Evolutionary conservation across 2,797 vertebrate genomes (phyloP), one percentile per base, ranked within the genome.

Genomic region (Nannoperca australis): DNA sequence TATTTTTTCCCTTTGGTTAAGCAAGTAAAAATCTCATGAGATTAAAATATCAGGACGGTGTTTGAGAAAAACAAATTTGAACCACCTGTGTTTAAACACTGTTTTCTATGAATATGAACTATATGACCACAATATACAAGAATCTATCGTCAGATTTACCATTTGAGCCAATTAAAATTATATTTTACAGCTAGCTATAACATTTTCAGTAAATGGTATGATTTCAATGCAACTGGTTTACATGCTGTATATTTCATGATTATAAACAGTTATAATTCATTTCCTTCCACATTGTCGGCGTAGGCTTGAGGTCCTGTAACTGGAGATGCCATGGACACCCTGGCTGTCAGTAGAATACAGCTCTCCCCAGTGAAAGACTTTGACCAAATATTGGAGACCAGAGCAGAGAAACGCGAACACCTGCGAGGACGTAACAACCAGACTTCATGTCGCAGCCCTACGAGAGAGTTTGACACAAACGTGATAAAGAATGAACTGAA

Each of bases 401-500:
- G 95, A 80, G 94, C 94, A 2, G 85, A 90, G 79, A 94, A 88
- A 82, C 93, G 88, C 20, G 90, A 94, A 82, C 75, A 85, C 76
- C 88, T 95, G 22, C 82, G 94, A 69, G 92, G 94, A 70, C 92
- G 95, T 1, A 94, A 95, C 90, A 96, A 96, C 30, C 75, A 83
- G 18, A 96, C 95, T 14, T 93, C 83, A 5, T 96, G 95, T 50
- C 91, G 95, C 32, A 96, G 94, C 84, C 95, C 91, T 0, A 86
- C 91, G 0, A 90, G 92, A 80, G 91, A 91, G 13, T 14, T 89
- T 22, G 80, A 94, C 73, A 82, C 91, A 0, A 88, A 63, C 13
- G 56, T 61, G 72, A 90, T 95, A 5, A 95, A 94, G 81, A 87
- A 83, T 14, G 89, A 94, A 27, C 86, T 93, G 49, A 95, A 93